Evolutionary conservation across 2,113 vertebrate genomes (phyloP).

Genomic region (Otis tarda): DNA sequence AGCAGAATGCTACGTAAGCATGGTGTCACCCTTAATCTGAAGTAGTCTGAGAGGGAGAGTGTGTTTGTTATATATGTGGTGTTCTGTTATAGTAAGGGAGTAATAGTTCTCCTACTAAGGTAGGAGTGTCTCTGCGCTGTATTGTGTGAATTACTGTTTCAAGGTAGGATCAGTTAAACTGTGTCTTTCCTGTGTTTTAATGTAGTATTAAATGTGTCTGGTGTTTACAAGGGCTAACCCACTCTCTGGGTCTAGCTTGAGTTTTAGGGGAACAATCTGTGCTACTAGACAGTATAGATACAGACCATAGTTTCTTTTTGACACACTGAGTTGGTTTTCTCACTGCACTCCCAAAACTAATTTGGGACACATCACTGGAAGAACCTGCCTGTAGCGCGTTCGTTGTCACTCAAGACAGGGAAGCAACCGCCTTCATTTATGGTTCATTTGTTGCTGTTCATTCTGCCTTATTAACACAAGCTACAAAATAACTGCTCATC

Average conservation of each 20-base stretch:
- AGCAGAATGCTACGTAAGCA: background rate
- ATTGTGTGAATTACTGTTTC: background rate
- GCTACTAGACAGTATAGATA: accelerated
- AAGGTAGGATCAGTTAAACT: background rate
- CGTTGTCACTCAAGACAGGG: accelerated
- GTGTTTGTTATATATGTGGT: background rate
- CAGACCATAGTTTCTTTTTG: background rate
- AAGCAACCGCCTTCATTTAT: accelerated
- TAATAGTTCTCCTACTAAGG: background rate
- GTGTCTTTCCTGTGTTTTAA: accelerated
- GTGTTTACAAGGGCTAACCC: accelerated
- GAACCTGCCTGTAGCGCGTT: background rate
- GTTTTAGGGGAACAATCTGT: accelerated
- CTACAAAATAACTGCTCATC: background rate
- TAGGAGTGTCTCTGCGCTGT: accelerated
- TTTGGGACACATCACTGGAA: background rate
- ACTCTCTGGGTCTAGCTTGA: background rate
- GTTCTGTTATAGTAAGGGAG: background rate
- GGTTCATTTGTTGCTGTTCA: background rate
- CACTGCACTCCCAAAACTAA: accelerated
- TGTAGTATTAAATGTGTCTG: accelerated
- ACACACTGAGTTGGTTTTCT: background rate
- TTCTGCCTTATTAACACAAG: background rate
- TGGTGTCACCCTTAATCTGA: background rate
- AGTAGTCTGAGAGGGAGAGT: background rate